These are phyloP conservation scores for Pararge aegeria DNA, from an alignment of 1,140 invertebrate species.

Conservation along the genomic window DNA sequence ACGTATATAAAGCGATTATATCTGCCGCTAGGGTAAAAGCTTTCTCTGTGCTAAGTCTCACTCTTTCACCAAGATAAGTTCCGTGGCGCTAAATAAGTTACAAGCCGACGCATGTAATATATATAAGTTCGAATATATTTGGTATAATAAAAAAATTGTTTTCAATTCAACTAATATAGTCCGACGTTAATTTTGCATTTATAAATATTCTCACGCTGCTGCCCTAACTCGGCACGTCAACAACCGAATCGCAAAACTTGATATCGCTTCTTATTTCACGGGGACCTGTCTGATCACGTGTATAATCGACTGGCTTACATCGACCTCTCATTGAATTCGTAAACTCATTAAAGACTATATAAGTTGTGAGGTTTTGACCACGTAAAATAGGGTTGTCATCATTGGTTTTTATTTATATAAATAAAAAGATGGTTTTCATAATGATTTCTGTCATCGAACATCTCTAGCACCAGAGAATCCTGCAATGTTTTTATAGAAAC, in stretches of 20 bases:
- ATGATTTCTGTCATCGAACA: too few species aligned
- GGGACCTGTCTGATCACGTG: constrained; percentile 46
- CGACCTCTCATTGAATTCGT: constrained; percentile 38
- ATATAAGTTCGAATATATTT: too few species aligned
- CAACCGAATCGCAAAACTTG: constrained; percentile 52
- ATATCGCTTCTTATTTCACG: constrained; percentile 54
- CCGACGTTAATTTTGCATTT: constrained; percentile 13
- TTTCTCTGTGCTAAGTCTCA: too few species aligned
- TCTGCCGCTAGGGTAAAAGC: too few species aligned
- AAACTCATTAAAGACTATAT: constrained; percentile 20
- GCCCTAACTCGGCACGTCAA: constrained; percentile 35
- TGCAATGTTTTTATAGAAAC: too few species aligned
- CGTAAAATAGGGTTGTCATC: constrained; percentile 11
- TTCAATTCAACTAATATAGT: constrained; percentile 1
- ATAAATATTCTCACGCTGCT: constrained; percentile 48
- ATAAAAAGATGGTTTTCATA: too few species aligned
- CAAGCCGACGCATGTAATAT: too few species aligned
- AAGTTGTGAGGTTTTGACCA: constrained; percentile 10
- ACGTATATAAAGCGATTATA: too few species aligned
- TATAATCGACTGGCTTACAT: constrained; percentile 38
- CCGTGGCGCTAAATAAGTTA: too few species aligned
- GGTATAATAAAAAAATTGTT: neutral
- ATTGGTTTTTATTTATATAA: neutral
- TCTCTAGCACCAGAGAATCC: too few species aligned
- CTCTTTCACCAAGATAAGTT: too few species aligned